Conservation (phyloP, 2,797 vertebrate species). For the Sebastolobus altivelis region DNA sequence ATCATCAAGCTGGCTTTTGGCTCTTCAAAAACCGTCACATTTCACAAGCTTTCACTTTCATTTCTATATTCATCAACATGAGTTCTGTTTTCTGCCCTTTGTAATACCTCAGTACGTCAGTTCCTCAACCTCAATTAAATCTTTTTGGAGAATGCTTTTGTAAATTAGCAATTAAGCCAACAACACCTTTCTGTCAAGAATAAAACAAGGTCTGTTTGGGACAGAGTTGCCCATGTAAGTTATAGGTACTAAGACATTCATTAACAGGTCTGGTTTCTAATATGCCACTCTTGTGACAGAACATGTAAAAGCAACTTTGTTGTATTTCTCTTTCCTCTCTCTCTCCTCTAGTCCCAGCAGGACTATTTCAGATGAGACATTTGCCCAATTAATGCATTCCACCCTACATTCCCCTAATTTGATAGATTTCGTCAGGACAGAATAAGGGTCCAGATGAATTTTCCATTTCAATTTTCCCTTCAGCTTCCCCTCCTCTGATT, state of each 20-base stretch:
- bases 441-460: slow-evolving; percentile 60
- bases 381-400: slow-evolving; percentile 60
- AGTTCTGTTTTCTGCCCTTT: slow-evolving; percentile 20
- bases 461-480: slow-evolving; percentile 62
- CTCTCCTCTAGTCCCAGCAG: slow-evolving; percentile 4
- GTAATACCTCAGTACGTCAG: slow-evolving; percentile 14
- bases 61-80: slow-evolving; percentile 44
- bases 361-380: slow-evolving; percentile 30
- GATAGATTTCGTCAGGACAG: slow-evolving; percentile 51
- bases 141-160: slow-evolving; percentile 27
- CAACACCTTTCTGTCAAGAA: neutral
- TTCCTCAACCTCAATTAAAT: slow-evolving; percentile 21
- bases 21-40: slow-evolving; percentile 32
- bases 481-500: slow-evolving; percentile 67
- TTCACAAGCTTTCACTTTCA: slow-evolving; percentile 36
- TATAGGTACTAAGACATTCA: neutral
- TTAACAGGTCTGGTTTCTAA: slow-evolving; percentile 1
- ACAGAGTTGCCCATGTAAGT: neutral
- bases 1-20: slow-evolving; percentile 29
- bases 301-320: neutral
- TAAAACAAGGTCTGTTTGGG: neutral
- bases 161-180: slow-evolving; percentile 24
- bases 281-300: neutral
- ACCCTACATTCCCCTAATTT: slow-evolving; percentile 48
- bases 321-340: neutral